Base-by-base conservation (phyloP, 64 coral and sea anemone species). In the Cladopsammia gracilis region DNA sequence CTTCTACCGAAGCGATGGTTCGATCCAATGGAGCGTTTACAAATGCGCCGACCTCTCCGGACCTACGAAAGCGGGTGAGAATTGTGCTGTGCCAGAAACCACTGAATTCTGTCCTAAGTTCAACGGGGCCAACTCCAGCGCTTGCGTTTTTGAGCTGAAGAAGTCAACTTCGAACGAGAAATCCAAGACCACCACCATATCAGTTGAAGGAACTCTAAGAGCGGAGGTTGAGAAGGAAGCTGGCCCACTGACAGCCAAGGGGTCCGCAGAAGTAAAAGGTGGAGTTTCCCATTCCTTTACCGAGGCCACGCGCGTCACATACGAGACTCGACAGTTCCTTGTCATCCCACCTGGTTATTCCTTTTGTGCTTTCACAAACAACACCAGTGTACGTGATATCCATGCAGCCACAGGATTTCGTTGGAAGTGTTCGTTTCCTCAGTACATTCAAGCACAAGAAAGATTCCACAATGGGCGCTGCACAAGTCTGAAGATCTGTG, bases 71-170 rank as follows among this genome's bases (percentile, higher is more conserved):
- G 87, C 87, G 9, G 87, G 73, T 8, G 43, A 64, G 20, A 77
- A 50, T 20, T 89, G 87, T 48, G 87, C 59, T 2, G 72, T 89
- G 11, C 72, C 72, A 49, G 87, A 89, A 77, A 77, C 49, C 18
- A 78, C 87, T 6, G 73, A 59, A 48, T 62, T 49, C 58, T 89
- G 87, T 26, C 87, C 87, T 24, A 89, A 89, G 14, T 77, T 78
- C 56, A 53, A 58, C 20, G 73, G 64, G 6, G 76, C 19, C 6
- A 64, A 89, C 48, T 89, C 87, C 15, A 62, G 58, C 19, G 87
- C 73, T 25, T 89, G 87, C 50, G 87, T 89, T 2, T 89, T 65
- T 65, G 87, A 89, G 73, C 50, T 89, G 20, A 77, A 77, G 73
- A 89, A 22, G 12, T 89, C 87, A 50, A 43, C 73, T 25, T 78